Evolutionary conservation across 2,797 vertebrate genomes (phyloP).

Genomic region (Karalla daura): DNA sequence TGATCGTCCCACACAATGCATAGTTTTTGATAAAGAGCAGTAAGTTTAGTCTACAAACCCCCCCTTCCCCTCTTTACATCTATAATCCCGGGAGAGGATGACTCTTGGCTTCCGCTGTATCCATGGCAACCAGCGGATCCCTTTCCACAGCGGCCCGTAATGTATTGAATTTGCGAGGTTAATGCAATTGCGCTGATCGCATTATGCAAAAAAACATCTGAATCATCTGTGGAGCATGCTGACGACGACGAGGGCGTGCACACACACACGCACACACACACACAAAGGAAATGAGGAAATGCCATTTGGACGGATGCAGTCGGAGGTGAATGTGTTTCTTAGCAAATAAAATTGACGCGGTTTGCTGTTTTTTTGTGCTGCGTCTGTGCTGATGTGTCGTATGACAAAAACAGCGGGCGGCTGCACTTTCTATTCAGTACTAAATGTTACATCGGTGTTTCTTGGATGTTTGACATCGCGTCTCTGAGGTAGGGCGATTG

Average conservation of each 20-base stretch:
- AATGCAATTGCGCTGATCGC: slow-evolving; percentile 83
- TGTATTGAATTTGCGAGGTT: slow-evolving; percentile 78
- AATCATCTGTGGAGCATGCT: slow-evolving; percentile 72
- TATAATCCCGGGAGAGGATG: no score
- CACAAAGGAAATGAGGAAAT: slow-evolving; percentile 56
- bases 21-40: not conserved
- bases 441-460: not conserved
- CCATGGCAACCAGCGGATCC: slow-evolving; percentile 77
- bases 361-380: not conserved
- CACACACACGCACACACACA: slow-evolving; percentile 36
- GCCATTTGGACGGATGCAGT: slow-evolving; percentile 26
- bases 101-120: slow-evolving; percentile 59
- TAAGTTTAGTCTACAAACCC: not conserved
- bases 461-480: not conserved
- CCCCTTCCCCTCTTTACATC: slow-evolving; percentile 15
- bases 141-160: slow-evolving; percentile 46
- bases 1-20: not conserved
- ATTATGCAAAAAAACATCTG: slow-evolving; percentile 78
- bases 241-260: slow-evolving; percentile 36
- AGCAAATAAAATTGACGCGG: not conserved
- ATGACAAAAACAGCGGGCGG: no score
- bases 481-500: not conserved
- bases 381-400: slow-evolving; percentile 3
- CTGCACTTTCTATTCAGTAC: not conserved
- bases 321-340: not conserved